Evolutionary conservation across 2,113 vertebrate genomes (phyloP), one percentile per base, ranked within the genome.

Genomic region (Myodes glareolus): DNA sequence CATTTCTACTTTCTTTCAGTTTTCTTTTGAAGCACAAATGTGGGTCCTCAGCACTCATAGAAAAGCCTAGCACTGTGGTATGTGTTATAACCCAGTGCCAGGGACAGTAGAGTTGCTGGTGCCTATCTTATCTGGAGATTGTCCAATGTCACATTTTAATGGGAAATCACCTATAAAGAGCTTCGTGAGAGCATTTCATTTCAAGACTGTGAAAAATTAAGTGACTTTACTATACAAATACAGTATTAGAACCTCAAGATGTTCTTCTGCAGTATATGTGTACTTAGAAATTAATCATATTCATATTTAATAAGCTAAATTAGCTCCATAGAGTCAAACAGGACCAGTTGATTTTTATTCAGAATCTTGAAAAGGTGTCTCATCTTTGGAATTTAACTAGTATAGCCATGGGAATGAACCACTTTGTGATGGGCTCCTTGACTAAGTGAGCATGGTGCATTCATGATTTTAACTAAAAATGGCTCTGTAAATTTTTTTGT

Each of bases 121-220:
- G 16, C 77, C 47, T 5, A 5, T 78, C 47, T 78, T 78, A 17
- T 6, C 47, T 78, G 50, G 7, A 78, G 31, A 52, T 52, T 78
- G 47, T 80, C 77, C 29, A 27, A 33, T 78, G 45, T n/a, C 21
- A 92, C 75, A 76, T 75, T 42, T 65, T 52, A 80, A 52, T 31
- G n/a, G 16, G 47, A 70, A 70, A 70, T 7, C 67, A 25, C 65
- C 10, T 17, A 21, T 72, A 73, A 86, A 87, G 80, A 76, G 72
- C 39, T 77, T 85, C 47, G 67, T 13, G 52, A 85, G 61, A 78
- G 50, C 61, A n/a, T 55, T 81, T 39, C 5, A 17, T n/a, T 88
- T 85, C 33, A 65, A 61, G 84, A 88, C 63, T 94, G 47, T 63
- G 84, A 89, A 63, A 91, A 77, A 76, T 4, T 76, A n/a, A 92